phyloP scores from a whole-genome alignment of 2,113 vertebrate species.

The Lampris megalopsis region DNA sequence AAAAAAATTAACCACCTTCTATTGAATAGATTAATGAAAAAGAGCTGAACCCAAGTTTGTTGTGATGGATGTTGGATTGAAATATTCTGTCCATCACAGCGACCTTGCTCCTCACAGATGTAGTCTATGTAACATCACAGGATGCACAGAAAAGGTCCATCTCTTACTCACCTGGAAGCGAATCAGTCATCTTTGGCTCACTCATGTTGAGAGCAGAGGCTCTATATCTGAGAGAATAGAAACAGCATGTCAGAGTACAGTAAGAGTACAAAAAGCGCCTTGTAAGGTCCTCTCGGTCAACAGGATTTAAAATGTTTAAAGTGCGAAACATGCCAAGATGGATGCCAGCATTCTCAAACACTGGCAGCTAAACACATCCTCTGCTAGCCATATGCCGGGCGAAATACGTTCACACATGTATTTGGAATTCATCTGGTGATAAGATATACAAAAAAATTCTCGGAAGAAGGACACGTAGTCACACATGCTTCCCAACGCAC shows the following conservation, averaged over 20 bases:
- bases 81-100: too few relatives aligned
- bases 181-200: constrained; percentile 14
- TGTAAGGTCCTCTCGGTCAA: neutral
- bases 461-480: neutral
- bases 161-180: constrained; percentile 19
- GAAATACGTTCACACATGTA: neutral
- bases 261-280: neutral
- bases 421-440: constrained; percentile 4
- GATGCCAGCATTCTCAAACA: too few relatives aligned
- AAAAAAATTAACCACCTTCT: too few relatives aligned
- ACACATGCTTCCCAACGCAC: neutral
- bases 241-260: constrained; percentile 22
- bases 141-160: neutral
- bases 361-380: neutral
- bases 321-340: too few relatives aligned
- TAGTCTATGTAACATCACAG: constrained; percentile 2
- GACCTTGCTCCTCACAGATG: too few relatives aligned
- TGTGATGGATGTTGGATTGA: too few relatives aligned
- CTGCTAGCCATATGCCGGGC: neutral
- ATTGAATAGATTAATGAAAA: too few relatives aligned
- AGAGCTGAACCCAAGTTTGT: too few relatives aligned
- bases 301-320: neutral
- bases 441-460: constrained; percentile 14
- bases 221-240: constrained; percentile 7
- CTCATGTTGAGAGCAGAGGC: neutral